Conservation (phyloP, 2,797 vertebrate species). For the Lemur catta region DNA sequence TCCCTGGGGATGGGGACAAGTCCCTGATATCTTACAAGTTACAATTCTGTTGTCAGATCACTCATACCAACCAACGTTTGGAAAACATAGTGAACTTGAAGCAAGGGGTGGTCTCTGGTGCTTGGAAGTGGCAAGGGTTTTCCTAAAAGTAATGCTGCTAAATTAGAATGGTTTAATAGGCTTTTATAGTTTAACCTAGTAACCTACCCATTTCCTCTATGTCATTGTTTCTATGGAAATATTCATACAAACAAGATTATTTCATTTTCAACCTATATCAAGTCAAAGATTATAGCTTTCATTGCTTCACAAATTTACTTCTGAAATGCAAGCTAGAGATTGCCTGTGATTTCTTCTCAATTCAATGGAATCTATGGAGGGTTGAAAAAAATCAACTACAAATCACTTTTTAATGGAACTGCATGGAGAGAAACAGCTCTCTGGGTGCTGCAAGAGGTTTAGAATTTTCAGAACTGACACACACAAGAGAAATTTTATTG, state of each 20-base stretch:
- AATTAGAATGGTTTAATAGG: background rate
- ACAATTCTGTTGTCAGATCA: background rate
- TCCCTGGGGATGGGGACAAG: background rate
- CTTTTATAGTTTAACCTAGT: background rate
- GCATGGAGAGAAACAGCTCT: background rate
- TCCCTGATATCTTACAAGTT: background rate
- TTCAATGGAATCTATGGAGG: background rate
- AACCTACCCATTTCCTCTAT: background rate
- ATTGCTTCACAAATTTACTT: constrained; percentile 32
- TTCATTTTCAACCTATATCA: background rate
- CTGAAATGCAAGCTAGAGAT: background rate
- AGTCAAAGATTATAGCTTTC: background rate
- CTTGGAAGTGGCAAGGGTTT: background rate
- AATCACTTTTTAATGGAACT: background rate
- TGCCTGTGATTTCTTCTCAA: constrained; percentile 5
- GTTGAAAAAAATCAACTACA: background rate
- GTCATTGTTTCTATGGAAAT: background rate
- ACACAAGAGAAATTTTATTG: background rate
- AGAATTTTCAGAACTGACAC: constrained; percentile 1
- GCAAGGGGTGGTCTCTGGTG: background rate
- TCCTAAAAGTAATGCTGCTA: background rate
- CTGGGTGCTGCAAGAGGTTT: background rate
- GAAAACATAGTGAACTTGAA: background rate
- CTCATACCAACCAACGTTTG: background rate
- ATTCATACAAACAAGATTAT: background rate